Percentiles rank a stretch among this genome's conserved stretches.
phyloP scores from a whole-genome alignment of 2,888 invertebrate genomes.

The Drosophila sordidula region DNA sequence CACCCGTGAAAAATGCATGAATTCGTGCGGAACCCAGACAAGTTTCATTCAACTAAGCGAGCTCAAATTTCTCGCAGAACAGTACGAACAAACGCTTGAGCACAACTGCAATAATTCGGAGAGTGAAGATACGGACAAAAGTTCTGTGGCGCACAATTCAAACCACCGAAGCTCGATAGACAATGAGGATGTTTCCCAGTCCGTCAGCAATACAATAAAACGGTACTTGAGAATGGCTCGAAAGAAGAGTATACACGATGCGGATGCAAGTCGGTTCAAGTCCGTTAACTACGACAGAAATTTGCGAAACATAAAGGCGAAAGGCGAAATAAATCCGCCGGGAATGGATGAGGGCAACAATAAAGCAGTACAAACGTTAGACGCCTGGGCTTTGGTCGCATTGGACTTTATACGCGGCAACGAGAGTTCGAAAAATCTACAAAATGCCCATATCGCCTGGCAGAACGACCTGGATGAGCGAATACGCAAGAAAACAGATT shows the following conservation, averaged over 20 bases:
- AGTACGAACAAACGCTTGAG: slow-evolving; percentile 70
- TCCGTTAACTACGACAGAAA: slow-evolving; percentile 95
- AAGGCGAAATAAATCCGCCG: slow-evolving; percentile 90
- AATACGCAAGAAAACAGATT: slow-evolving; percentile 69
- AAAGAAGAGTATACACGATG: slow-evolving; percentile 91
- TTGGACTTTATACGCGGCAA: slow-evolving; percentile 86
- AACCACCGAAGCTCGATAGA: slow-evolving; percentile 91
- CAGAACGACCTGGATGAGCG: slow-evolving; percentile 72
- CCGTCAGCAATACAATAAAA: slow-evolving; percentile 94
- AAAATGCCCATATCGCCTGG: slow-evolving; percentile 80
- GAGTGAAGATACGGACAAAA: slow-evolving; percentile 73
- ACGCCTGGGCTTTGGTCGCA: slow-evolving; percentile 89
- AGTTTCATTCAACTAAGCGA: slow-evolving; percentile 81
- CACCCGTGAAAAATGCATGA: slow-evolving; percentile 41
- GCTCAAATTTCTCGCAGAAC: slow-evolving; percentile 76
- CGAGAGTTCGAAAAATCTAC: slow-evolving; percentile 64
- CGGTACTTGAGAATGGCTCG: slow-evolving; percentile 94
- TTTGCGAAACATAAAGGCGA: slow-evolving; percentile 92
- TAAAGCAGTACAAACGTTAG: slow-evolving; percentile 92
- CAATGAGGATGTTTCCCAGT: slow-evolving; percentile 93
- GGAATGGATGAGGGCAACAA: slow-evolving; percentile 92
- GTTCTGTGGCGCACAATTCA: background rate
- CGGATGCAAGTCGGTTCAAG: slow-evolving; percentile 91
- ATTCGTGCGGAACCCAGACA: slow-evolving; percentile 80
- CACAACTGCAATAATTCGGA: slow-evolving; percentile 58